Base-by-base conservation (phyloP, 1,140 invertebrate genomes). In the Semibalanus balanoides region DNA sequence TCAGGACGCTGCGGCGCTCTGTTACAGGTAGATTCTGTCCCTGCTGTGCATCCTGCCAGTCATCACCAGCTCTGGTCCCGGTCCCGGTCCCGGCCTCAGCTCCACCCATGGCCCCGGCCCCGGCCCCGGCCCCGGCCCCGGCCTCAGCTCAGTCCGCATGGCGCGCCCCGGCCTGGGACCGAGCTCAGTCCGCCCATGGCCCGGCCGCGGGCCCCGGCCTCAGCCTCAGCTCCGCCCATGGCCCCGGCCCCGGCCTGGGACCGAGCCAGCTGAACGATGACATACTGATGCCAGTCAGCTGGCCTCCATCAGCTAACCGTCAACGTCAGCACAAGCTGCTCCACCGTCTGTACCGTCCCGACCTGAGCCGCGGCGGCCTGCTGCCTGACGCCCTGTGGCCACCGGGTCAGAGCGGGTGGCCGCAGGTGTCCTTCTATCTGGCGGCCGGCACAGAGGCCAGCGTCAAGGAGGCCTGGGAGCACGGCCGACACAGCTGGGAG, bases 401-500 rank as follows among this genome's bases (percentile, higher is more conserved):
- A 19, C 51, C 51, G 51, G 51, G 51, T 19, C 1, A 1, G 11
- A 25, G 14, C 51, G 75, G 75, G 27, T 76, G 69, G 51, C 75
- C 75, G 19, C 64, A 76, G 40, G 69, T 76, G 19, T 30, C 69
- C 19, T 76, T 74, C 69, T 74, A 43, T 19, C 22, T 35, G 22
- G 9, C 73, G 1, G 11, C 9, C 7, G 73, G 22, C 11, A 35
- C 75, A 31, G 75, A 64, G 27, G 25, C 0, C 3, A 27, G 31
- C 3, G 30, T 31, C 28, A 31, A 1, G 7, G 35, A n/a, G 51
- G 75, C 40, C 22, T 74, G 73, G 40, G 30, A 30, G 29, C 31
- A 22, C 17, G 75, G 72, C n/a, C 73, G 73, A 27, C 22, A 27
- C n/a, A 64, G 71, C 69, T 76, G 75, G 75, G 75, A 76, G 30